phyloP scores from a whole-genome alignment of 2,888 invertebrate genomes.

The Caenorhabditis becei region DNA sequence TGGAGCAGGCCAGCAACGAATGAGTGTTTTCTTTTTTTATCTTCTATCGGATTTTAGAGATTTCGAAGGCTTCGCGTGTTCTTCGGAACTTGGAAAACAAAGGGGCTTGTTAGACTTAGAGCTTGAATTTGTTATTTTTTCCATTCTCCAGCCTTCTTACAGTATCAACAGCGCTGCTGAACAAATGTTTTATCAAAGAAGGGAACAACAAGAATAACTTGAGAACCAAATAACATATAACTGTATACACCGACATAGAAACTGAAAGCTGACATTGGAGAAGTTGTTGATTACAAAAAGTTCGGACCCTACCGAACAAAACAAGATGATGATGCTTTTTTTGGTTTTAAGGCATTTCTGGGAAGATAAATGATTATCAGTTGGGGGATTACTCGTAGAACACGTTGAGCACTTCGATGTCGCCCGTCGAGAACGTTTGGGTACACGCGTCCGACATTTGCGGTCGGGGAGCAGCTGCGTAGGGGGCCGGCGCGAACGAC shows the following conservation, averaged over 20 bases:
- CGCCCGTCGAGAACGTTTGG: conserved; percentile 81
- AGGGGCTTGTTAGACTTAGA: too few species aligned
- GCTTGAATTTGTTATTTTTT: too few species aligned
- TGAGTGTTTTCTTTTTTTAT: conserved; percentile 18
- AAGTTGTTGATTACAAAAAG: background rate
- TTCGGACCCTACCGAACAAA: background rate
- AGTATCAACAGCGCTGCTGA: too few species aligned
- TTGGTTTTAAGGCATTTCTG: conserved; percentile 19
- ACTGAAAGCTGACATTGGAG: conserved; percentile 52
- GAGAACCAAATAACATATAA: conserved; percentile 4
- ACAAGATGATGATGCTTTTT: conserved; percentile 23
- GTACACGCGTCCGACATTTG: conserved; percentile 77
- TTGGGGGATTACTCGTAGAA: conserved; percentile 73
- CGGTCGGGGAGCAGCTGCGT: conserved; percentile 63
- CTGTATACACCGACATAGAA: conserved; percentile 45
- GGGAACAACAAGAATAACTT: conserved; percentile 16
- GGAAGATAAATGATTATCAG: conserved; percentile 19
- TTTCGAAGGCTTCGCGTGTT: background rate
- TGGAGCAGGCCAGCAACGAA: background rate
- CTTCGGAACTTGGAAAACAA: too few species aligned
- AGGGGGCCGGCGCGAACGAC: conserved; percentile 59
- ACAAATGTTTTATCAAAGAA: conserved; percentile 1
- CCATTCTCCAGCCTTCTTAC: too few species aligned
- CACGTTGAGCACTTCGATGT: conserved; percentile 84
- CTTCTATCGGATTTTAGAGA: background rate